Evolutionary conservation across 2,113 vertebrate species (phyloP), one percentile per base, ranked within the genome.

Genomic region (Tringa solitaria): DNA sequence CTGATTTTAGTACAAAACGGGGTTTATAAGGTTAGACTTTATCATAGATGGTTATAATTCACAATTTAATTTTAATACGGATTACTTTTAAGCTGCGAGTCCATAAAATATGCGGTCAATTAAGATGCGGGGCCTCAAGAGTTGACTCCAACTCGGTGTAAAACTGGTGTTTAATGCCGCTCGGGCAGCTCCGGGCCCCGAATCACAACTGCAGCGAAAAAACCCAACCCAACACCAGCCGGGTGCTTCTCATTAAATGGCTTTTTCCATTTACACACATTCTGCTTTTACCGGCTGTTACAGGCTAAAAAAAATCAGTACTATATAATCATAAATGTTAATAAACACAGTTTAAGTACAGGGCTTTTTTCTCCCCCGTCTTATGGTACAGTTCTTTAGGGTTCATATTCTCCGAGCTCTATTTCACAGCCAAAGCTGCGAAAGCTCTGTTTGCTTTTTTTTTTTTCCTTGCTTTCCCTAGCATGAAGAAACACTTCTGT

Each of bases 351-450:
- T 17, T 1, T 5, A 39, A 92, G 28, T 10, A 39, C 8, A 6
- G 26, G 72, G 35, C 4, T 19, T 56, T 27, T 15, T 3, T 1
- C 0, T 0, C 6, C 8, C 20, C n/a, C 5, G 0, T 10, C 32
- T 2, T 76, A 79, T 35, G 37, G 30, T 76, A 33, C 35, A 9
- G 51, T 18, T 79, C 50, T 53, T 76, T 8, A 32, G 60, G 59
- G 32, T 41, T 84, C 32, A 13, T 18, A 35, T 16, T 74, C 39
- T 46, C 65, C 15, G 48, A 30, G 14, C 41, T 77, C 59, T 70
- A 53, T 64, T 57, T 72, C 57, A 39, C 41, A 85, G 60, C 20
- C 75, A 75, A 56, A 80, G 83, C 64, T 6, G 19, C 5, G 7
- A 72, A 43, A 43, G 41, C 41, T 43, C 41, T 43, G 14, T 43